Evolutionary conservation across 2,113 vertebrate species (phyloP), one percentile per base, ranked within the genome.

Genomic region (Epinephelus fuscoguttatus): DNA sequence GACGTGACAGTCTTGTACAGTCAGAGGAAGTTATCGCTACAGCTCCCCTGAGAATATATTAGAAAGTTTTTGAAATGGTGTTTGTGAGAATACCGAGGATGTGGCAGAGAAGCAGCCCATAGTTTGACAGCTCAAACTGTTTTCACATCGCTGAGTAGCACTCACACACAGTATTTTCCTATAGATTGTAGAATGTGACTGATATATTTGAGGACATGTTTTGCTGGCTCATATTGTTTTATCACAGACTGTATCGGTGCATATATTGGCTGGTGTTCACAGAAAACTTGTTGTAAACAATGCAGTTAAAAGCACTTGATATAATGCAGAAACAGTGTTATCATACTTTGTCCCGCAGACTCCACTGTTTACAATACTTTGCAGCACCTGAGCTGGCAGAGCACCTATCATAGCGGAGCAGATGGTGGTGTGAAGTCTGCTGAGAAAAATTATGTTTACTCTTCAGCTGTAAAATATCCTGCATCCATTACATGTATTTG

Each of bases 321-420:
- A 61, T 74, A 1, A 75, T 89, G 80, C 33, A 42, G 63, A 80
- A 50, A 70, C 63, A 11, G 27, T 40, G 55, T 83, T 59, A 77
- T 87, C 55, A 25, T 80, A 68, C 66, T 69, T 78, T 78, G 66
- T 85, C 72, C 80, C 25, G 33, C 47, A 78, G 84, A 57, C 69
- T 37, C 49, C 70, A 47, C 59, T 85, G 84, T 83, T 88, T 73
- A 88, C 80, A 70, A 68, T 72, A 84, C 74, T 75, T 73, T 69
- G 77, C 75, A 59, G 77, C 77, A 79, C 74, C 85, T 89, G 77
- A 89, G 84, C n/a, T 81, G 85, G 81, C 83, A 76, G 74, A 79
- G 60, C 66, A 67, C 4, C 68, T 33, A 81, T 87, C 82, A 60
- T 18, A 72, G 84, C 62, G 8, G 60, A 89, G 75, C 91, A 92